Evolutionary conservation across 2,113 vertebrate genomes (phyloP).

Genomic region (Oenanthe oenanthe): DNA sequence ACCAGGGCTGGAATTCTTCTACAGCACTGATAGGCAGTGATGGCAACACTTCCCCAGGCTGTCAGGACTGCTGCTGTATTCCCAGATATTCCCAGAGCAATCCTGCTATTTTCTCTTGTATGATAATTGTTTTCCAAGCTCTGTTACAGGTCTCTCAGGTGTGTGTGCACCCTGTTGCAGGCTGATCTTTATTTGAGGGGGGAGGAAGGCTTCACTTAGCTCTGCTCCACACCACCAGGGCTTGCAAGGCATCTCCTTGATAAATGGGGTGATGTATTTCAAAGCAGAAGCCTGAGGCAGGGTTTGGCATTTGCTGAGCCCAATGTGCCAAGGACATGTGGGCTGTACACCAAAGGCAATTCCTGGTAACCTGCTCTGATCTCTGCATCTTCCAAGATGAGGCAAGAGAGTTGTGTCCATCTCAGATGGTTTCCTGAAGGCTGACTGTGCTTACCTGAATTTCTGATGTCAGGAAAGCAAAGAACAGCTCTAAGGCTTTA

Average conservation of each 20-base stretch:
- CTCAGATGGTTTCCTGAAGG: not conserved
- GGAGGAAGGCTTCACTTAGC: not conserved
- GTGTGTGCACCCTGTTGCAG: not conserved
- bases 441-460: not conserved
- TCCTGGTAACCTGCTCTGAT: not conserved
- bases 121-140: not conserved
- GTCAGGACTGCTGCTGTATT: not conserved
- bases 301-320: not conserved
- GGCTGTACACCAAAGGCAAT: not conserved
- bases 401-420: not conserved
- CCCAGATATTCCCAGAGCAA: not conserved
- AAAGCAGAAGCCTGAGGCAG: not conserved
- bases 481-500: not conserved
- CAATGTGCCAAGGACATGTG: not conserved
- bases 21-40: rapidly evolving
- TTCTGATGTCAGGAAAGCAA: not conserved
- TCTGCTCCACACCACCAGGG: not conserved
- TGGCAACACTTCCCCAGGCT: not conserved
- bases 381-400: not conserved
- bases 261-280: not conserved
- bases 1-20: not conserved
- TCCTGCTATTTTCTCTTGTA: not conserved
- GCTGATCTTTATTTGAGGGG: not conserved
- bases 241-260: not conserved
- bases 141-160: rapidly evolving